A percentile compares a stretch with the other conserved stretches of the same genome.
Evolutionary conservation across 1,140 invertebrate species (phyloP).

Genomic region (Drosophila grimshawi): DNA sequence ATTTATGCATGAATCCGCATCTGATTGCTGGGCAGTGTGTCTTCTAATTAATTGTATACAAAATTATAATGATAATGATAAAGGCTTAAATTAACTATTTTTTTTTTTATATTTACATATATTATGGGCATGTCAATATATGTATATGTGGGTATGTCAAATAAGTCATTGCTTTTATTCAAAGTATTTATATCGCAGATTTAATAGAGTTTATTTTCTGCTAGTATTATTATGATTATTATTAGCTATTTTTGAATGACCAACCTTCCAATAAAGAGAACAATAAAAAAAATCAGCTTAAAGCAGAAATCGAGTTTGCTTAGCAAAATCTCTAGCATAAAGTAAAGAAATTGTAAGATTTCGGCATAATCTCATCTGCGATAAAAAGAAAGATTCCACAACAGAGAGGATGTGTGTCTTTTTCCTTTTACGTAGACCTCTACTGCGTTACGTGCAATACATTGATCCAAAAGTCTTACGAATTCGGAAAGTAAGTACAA

Average conservation of each 20-base stretch:
- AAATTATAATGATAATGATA: too few relatives aligned
- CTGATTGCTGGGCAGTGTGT: too few relatives aligned
- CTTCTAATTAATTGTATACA: too few relatives aligned
- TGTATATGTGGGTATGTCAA: too few relatives aligned
- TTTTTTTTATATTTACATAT: too few relatives aligned
- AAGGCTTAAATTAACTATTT: too few relatives aligned
- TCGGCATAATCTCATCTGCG: not conserved
- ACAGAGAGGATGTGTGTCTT: slow-evolving; percentile 64
- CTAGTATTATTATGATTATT: not conserved
- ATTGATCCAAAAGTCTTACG: slow-evolving; percentile 50
- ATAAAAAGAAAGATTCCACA: slow-evolving; percentile 15
- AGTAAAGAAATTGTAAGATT: slow-evolving; percentile 19
- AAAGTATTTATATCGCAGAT: too few relatives aligned
- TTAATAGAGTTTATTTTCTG: not conserved
- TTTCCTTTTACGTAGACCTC: slow-evolving; percentile 52
- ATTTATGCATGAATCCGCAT: too few relatives aligned
- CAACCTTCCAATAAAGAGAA: not conserved
- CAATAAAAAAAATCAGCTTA: not conserved
- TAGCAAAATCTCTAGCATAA: slow-evolving; percentile 35
- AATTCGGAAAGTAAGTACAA: slow-evolving; percentile 61
- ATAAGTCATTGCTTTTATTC: too few relatives aligned
- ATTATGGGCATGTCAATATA: too few relatives aligned
- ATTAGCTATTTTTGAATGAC: not conserved
- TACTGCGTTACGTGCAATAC: slow-evolving; percentile 42
- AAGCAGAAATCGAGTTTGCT: slow-evolving; percentile 34